Conservation (phyloP, 2,888 invertebrate genomes). For the Drosophila recens region DNA sequence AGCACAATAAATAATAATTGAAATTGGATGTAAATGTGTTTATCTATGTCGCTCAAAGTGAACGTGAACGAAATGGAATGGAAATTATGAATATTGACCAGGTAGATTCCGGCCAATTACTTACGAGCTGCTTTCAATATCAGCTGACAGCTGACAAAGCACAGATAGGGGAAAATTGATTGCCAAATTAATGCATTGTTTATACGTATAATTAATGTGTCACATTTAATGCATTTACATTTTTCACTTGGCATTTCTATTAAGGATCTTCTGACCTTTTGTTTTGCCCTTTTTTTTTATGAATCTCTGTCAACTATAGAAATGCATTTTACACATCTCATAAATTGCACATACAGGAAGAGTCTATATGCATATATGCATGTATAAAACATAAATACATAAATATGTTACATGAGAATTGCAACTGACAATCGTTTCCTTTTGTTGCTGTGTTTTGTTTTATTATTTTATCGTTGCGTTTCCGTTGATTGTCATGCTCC, state of each 20-base stretch:
- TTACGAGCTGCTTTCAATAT: constrained; percentile 7
- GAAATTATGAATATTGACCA: constrained; percentile 60
- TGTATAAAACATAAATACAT: constrained; percentile 6
- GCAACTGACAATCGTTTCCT: constrained; percentile 3
- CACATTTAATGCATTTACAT: constrained; percentile 10
- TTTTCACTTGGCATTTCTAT: neutral
- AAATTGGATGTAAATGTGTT: constrained; percentile 46
- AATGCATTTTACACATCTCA: constrained; percentile 26
- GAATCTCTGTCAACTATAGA: neutral
- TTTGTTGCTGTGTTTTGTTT: neutral
- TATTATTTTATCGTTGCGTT: neutral
- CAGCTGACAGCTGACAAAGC: constrained; percentile 41
- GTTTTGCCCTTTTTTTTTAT: neutral
- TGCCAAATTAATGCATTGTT: constrained; percentile 35
- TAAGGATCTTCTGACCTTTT: neutral
- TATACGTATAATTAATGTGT: constrained; percentile 10
- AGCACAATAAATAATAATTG: constrained; percentile 64
- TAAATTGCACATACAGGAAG: constrained; percentile 2
- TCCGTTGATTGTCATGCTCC: constrained; percentile 10
- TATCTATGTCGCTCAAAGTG: constrained; percentile 55
- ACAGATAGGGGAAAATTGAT: constrained; percentile 48
- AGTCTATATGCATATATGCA: constrained; percentile 16
- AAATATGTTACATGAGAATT: constrained; percentile 10
- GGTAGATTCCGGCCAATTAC: constrained; percentile 48
- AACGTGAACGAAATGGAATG: constrained; percentile 17